Base-by-base conservation (phyloP, 2,888 invertebrate genomes). In the Scaptomyza polygonia region DNA sequence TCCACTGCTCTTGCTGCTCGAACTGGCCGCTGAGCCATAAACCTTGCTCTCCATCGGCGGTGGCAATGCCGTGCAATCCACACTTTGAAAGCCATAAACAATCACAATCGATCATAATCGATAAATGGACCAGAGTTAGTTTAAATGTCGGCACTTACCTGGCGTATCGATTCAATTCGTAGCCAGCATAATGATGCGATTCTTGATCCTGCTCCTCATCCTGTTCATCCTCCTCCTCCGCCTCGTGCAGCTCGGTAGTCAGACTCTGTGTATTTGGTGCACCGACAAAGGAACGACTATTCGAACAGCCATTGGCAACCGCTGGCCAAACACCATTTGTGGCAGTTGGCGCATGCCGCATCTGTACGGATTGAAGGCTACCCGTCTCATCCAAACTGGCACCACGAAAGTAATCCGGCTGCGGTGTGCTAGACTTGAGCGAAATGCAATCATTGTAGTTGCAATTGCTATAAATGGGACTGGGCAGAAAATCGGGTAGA, bases 31-130 rank as follows among this genome's bases (percentile, higher is more conserved):
- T 6, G 90, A 90, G 1, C 91, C 91, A 36, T 91, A 92, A 0
- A 89, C 89, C 63, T 91, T 91, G 75, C 66, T 91, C 74, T 92
- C 92, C 92, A 92, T 92, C 12, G 92, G 92, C 40, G 91, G 91
- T 4, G 92, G 92, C 72, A 91, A 58, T 8, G 89, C 88, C 5
- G 89, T 90, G 70, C 91, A 91, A 55, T 91, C 91, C 18, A 89
- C 89, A 55, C 91, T 84, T 47, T 14, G 9, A 9, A 14, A 7
- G 11, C 11, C 6, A 18, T 18, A 16, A 14, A 9, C 2, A 7
- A 5, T 4, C 5, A 32, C 9, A 49, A 34, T 18, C 45, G 29
- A 18, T 18, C 12, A 30, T 9, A 1, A 9, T 25, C 30, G 11
- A 16, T 30, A 14, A 29, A 16, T 11, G 9, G 0, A 3, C 3